Conservation (phyloP, 2,797 vertebrate genomes). For the Ctenochaetus hawaiiensis region DNA sequence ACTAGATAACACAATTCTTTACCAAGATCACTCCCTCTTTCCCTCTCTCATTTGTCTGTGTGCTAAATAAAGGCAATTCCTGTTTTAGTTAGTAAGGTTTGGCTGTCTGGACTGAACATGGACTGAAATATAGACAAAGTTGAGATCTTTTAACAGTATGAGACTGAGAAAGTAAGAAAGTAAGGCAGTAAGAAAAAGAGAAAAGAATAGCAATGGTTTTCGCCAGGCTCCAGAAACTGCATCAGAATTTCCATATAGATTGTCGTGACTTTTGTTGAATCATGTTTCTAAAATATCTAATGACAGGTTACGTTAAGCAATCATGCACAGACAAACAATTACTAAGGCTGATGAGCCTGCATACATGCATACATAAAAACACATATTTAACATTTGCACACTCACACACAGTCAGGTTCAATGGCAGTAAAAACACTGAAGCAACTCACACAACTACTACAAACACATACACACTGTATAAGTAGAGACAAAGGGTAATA, state of each 20-base stretch:
- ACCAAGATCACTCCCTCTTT: neutral
- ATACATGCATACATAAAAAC: conserved; percentile 56
- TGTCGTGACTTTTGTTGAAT: conserved; percentile 49
- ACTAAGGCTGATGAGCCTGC: conserved; percentile 40
- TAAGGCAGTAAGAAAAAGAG: neutral
- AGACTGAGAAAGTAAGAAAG: neutral
- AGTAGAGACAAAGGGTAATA: neutral
- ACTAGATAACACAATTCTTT: conserved; percentile 17
- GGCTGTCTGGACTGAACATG: conserved; percentile 3
- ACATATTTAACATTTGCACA: conserved; percentile 22
- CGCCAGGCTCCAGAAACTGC: conserved; percentile 33
- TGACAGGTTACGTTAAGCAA: conserved; percentile 60
- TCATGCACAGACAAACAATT: conserved; percentile 63
- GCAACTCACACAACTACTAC: conserved; percentile 1
- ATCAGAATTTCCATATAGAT: conserved; percentile 73
- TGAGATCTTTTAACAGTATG: conserved; percentile 29
- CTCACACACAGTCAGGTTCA: neutral
- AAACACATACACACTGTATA: neutral
- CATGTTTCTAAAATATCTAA: conserved; percentile 54
- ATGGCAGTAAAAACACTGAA: neutral
- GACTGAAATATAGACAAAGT: conserved; percentile 22
- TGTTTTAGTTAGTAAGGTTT: conserved; percentile 9
- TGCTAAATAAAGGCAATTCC: conserved; percentile 4
- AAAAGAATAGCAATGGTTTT: neutral
- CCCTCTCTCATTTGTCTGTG: neutral